Evolutionary conservation across 2,113 vertebrate genomes (phyloP), one percentile per base, ranked within the genome.

Genomic region (Blennius ocellaris): DNA sequence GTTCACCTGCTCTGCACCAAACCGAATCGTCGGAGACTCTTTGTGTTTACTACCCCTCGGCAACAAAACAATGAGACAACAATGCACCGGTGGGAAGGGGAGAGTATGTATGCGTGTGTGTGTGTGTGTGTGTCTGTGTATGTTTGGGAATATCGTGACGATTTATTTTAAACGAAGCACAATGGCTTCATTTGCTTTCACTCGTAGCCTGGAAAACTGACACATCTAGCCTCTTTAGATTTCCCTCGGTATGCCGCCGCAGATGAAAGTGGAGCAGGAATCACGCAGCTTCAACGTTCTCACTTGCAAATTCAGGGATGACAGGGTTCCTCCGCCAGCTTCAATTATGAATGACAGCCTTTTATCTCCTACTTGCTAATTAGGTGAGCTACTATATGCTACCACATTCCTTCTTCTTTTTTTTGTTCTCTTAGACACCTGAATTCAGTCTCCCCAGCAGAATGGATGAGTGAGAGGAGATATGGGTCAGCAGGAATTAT

Each of bases 261-360:
- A 85, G 84, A 92, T 92, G 85, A 92, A 92, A 92, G 91, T 70
- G 11, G 81, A 72, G 69, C 65, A 82, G 81, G 83, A 84, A 72
- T 90, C 86, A 80, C 11, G 62, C 78, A 45, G 81, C 80, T 83
- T 87, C 83, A 80, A 82, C 81, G 84, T 87, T 87, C 81, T 86
- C 78, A 71, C 84, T 89, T 78, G 83, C 83, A 90, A 90, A 90
- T 91, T 81, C 80, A 68, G 69, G 85, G 87, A 92, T 89, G 91
- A 91, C 86, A 89, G 87, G 85, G 85, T 82, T 87, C 82, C 82
- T 79, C 76, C 14, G 49, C 86, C 86, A 82, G 76, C 78, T 83
- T 92, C 87, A 92, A 91, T 93, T 92, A 93, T 92, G 78, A 92
- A 91, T 91, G 89, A 92, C 89, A 90, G 81, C 61, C 89, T 93